These are phyloP conservation scores for Sussaba pulchella DNA, from an alignment of 2,888 invertebrate species.

Conservation along the genomic window DNA sequence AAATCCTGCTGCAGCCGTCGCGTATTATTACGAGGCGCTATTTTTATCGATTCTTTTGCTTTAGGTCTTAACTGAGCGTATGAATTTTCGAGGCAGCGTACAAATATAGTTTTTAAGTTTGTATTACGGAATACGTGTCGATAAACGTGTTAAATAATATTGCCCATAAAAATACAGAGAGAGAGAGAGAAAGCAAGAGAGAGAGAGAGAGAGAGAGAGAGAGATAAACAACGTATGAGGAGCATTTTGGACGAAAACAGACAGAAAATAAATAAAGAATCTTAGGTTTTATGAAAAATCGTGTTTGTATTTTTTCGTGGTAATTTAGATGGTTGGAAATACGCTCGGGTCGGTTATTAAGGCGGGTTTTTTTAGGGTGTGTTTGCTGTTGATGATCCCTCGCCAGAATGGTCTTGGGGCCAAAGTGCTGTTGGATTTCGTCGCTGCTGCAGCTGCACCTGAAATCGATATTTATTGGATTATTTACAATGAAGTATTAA, in stretches of 20 bases:
- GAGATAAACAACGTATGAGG: constrained; percentile 48
- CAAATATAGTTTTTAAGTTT: constrained; percentile 79
- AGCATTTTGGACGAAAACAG: constrained; percentile 65
- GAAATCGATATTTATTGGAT: too few relatives aligned
- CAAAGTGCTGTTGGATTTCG: constrained; percentile 70
- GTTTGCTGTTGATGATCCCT: constrained; percentile 61
- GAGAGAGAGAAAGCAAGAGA: constrained; percentile 33
- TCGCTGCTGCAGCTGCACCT: constrained; percentile 67
- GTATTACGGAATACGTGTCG: constrained; percentile 71
- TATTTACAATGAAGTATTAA: too few relatives aligned
- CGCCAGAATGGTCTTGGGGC: constrained; percentile 78
- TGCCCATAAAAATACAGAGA: constrained; percentile 22
- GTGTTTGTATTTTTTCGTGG: constrained; percentile 17
- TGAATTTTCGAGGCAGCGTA: constrained; percentile 75
- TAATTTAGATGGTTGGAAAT: constrained; percentile 68
- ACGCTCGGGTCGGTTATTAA: constrained; percentile 54
- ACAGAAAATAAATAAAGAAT: constrained; percentile 62
- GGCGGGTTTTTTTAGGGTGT: constrained; percentile 38
- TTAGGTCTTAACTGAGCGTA: constrained; percentile 25
- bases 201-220: constrained; percentile 26
- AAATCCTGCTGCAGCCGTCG: constrained; percentile 48
- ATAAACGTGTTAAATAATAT: too few relatives aligned
- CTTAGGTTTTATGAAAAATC: constrained; percentile 64
- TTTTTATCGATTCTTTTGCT: too few relatives aligned
- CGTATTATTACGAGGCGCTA: constrained; percentile 3